Conservation (phyloP, 2,797 vertebrate species). For the Cuculus canorus region DNA sequence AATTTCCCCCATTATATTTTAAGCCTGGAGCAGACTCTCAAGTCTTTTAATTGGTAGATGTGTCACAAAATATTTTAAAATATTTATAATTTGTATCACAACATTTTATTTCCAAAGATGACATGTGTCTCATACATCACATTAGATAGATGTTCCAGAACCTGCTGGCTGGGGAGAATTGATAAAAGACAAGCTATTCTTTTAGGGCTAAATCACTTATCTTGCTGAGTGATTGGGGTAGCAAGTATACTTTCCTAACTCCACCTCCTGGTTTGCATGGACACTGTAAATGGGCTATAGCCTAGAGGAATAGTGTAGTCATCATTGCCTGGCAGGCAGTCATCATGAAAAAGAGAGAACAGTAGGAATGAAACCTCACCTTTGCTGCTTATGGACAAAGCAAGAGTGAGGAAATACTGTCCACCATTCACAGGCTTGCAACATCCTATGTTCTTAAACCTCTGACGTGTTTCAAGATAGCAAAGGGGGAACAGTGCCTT, state of each 20-base stretch:
- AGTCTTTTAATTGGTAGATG: background rate
- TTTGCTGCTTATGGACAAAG: background rate
- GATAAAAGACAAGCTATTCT: background rate
- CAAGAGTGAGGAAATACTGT: background rate
- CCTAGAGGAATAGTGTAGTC: background rate
- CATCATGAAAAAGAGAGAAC: background rate
- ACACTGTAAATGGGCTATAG: background rate
- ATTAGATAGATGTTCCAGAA: background rate
- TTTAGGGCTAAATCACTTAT: background rate
- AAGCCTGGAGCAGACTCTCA: background rate
- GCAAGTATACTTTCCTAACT: background rate
- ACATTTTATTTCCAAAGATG: background rate
- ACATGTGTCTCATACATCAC: background rate
- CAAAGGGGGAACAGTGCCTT: background rate
- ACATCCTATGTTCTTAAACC: background rate
- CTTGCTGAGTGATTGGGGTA: background rate
- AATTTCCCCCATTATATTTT: background rate
- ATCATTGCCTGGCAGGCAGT: background rate
- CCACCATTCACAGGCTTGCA: background rate
- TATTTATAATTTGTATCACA: background rate
- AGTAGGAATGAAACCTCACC: background rate
- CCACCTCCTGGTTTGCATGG: background rate
- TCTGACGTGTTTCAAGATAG: background rate
- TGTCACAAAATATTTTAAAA: background rate
- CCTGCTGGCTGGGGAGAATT: background rate